Evolutionary conservation across 2,888 invertebrate species (phyloP).

Genomic region (Bugula neritina): DNA sequence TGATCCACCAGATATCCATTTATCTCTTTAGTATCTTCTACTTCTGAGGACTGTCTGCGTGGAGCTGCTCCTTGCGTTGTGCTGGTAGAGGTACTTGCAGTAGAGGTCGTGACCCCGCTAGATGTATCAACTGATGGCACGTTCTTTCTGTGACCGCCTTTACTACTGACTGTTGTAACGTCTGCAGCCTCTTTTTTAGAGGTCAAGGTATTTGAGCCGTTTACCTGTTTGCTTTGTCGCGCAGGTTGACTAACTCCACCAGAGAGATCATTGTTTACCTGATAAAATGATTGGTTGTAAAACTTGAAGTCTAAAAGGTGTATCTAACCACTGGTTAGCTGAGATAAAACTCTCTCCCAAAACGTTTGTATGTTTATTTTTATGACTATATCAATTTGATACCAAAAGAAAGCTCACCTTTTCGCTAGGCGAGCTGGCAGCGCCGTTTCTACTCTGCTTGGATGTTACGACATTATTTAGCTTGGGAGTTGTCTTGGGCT

Average conservation of each 20-base stretch:
- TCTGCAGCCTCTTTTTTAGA: background rate
- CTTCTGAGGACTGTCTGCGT: too few species aligned
- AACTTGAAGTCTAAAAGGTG: too few species aligned
- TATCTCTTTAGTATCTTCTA: too few species aligned
- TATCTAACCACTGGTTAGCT: too few species aligned
- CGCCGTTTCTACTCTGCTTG: background rate
- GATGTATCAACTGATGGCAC: background rate
- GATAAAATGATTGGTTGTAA: too few species aligned
- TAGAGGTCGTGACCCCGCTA: background rate
- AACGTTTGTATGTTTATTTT: too few species aligned
- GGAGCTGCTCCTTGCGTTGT: background rate
- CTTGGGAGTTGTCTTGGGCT: background rate
- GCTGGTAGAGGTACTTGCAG: background rate
- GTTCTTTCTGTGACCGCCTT: conserved; percentile 11
- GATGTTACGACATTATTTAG: background rate
- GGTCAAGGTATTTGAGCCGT: background rate
- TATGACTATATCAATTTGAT: too few species aligned
- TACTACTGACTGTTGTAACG: background rate
- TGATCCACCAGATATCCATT: background rate
- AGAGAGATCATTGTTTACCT: conserved; percentile 5
- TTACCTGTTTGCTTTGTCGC: background rate
- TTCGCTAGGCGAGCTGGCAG: background rate
- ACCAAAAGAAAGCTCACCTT: background rate
- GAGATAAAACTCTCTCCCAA: too few species aligned
- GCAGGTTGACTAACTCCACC: background rate